Evolutionary conservation across 2,113 vertebrate genomes (phyloP), one percentile per base, ranked within the genome.

Genomic region (Helogale parvula): DNA sequence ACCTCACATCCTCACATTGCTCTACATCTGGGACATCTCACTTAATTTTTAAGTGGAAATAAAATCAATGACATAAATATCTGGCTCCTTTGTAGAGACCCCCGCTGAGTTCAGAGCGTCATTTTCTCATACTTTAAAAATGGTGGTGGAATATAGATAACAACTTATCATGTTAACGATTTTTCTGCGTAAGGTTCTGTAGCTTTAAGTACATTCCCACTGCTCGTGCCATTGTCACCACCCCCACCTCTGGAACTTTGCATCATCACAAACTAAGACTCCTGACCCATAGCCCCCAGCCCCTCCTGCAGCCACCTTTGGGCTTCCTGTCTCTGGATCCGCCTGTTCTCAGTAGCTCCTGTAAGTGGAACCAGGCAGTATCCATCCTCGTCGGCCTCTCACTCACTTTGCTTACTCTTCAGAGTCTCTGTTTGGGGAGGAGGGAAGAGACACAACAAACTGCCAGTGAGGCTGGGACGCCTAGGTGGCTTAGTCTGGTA

Each of bases 321-420:
- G 33, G 29, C 54, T 10, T 41, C 33, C 7, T 1, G 8, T 63
- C 29, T 29, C 27, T 47, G 87, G 15, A 27, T 11, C n/a, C n/a
- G 9, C 38, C 72, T 27, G 3, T 16, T 45, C 13, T 27, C 7
- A 41, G 29, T 15, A 23, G 35, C 19, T 25, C 3, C 17, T 47
- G 1, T 3, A 11, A 31, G 12, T 15, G 35, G 69, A 74, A 23
- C 15, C 13, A 38, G 57, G 8, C 3, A 8, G 3, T 0, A 27
- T 63, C 25, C 45, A 19, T 47, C 41, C 54, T 47, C 23, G 15
- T 25, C 13, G 11, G 71, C 14, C 72, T 35, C 3, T 47, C 25
- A 33, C 50, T 83, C 35, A 41, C 14, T 27, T n/a, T 25, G 66
- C 29, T 27, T 17, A 50, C 90, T 72, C 12, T 38, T 38, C n/a